Base-by-base conservation (phyloP, 2,888 invertebrate species). In the Ennomos fuscantarius region DNA sequence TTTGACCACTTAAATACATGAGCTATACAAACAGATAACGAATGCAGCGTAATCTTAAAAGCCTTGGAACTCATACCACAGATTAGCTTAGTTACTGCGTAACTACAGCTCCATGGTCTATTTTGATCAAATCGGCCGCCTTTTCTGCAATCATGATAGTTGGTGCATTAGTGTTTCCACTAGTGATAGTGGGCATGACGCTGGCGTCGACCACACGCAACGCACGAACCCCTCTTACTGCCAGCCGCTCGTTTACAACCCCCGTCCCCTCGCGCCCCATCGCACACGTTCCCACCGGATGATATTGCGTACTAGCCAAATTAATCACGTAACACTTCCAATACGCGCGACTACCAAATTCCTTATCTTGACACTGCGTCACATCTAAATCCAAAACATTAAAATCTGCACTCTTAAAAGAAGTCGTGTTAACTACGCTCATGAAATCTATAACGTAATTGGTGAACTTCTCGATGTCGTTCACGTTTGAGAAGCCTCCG, bases 161-260 rank as follows among this genome's bases (percentile, higher is more conserved):
- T 0, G 94, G 93, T 0, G 93, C 94, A 63, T 94, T 93, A 1
- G 93, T 94, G 68, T 94, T 94, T 0, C 94, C 94, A 1, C 93
- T 93, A 1, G 94, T 93, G 50, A 94, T 93, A 34, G 83, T 84
- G 0, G 95, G 95, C 93, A 95, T 95, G 13, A 95, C 85, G 56
- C 94, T 94, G 0, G 94, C 93, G 66, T 95, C 95, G 3, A 94
- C 94, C 5, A 95, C 94, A 40, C 94, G 82, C 8, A 95, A 75
- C 1, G 92, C 84, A 48, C 83, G 80, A 0, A 94, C 82, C 0
- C 94, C 94, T 63, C 93, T 84, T 0, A 94, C 93, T 41, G 51
- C 52, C 43, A 79, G 47, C 10, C 68, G 54, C 24, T 61, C 62
- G 47, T 77, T 75, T 1, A 81, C 74, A 3, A 79, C 79, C 1